A percentile compares a stretch with the other conserved stretches of the same genome.
Conservation (phyloP, 2,797 vertebrate species). For the Stomatorhinus walkeri region DNA sequence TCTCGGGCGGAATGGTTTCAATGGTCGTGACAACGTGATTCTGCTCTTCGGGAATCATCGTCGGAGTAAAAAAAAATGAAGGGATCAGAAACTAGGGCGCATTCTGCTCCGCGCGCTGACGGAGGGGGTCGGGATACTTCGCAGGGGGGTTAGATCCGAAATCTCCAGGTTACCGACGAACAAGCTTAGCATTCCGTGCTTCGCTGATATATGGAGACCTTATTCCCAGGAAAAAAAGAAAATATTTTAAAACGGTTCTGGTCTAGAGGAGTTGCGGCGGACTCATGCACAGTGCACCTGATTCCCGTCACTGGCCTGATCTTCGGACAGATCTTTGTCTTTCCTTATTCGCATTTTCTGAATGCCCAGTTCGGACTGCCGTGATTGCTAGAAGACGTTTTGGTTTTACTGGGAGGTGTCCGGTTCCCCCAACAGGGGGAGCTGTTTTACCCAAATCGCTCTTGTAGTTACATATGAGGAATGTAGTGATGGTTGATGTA, state of each 20-base stretch:
- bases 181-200: conserved; percentile 38
- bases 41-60: conserved; percentile 77
- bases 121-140: conserved; percentile 37
- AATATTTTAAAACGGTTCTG: background rate
- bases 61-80: conserved; percentile 38
- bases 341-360: conserved; percentile 33
- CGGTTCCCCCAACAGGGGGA: conserved; percentile 30
- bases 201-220: conserved; percentile 24
- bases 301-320: conserved; percentile 7
- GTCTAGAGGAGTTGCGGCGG: conserved; percentile 5
- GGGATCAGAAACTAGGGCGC: conserved; percentile 57
- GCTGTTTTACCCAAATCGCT: conserved; percentile 15
- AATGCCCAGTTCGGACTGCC: conserved; percentile 35
- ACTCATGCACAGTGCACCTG: conserved; percentile 27
- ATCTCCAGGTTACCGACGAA: conserved; percentile 25
- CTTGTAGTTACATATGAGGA: conserved; percentile 16
- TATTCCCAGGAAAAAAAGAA: conserved; percentile 21
- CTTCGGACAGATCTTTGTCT: conserved; percentile 21
- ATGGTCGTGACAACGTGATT: conserved; percentile 80
- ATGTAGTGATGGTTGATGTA: conserved; percentile 21
- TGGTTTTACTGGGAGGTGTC: conserved; percentile 23
- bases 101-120: conserved; percentile 56
- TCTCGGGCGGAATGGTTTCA: conserved; percentile 73
- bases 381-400: conserved; percentile 28
- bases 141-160: conserved; percentile 29